Evolutionary conservation across 2,797 vertebrate species (phyloP), one percentile per base, ranked within the genome.

Genomic region (Lepilemur septentrionalis): DNA sequence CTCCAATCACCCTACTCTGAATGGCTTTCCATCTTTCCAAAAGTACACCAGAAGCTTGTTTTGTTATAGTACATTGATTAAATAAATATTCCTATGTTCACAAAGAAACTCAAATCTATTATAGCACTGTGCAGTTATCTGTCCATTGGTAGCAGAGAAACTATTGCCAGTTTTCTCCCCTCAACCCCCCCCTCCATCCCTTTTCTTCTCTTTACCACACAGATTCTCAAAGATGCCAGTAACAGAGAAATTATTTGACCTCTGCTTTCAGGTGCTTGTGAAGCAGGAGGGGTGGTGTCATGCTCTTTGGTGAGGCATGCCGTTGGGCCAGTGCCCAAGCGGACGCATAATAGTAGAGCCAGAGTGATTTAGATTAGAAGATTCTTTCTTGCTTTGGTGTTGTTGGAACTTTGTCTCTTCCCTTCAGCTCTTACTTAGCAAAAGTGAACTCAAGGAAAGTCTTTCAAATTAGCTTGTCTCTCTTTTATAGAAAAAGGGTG

Each of bases 61-160:
- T 98, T 98, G 98, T 97, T 98, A 97, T 97, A 98, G 98, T 97
- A 93, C 98, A 97, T 98, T 98, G 98, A 97, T 98, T 98, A 98
- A 98, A 98, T 98, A 98, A 98, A 98, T 98, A 98, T 98, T 98
- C 97, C 97, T 98, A 61, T 95, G 97, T 96, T 97, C 97, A 98
- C 97, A 98, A 95, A 98, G 98, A 98, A 98, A 94, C 93, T 94
- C 97, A 97, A 98, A 97, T 98, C 96, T 97, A 97, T 97, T 97
- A 95, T 10, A 93, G 96, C 96, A 72, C 92, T 97, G 70, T 94
- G 95, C 94, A 97, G 97, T 97, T 97, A 98, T 97, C 97, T 98
- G 97, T 96, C 97, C 97, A 88, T 97, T 97, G 98, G 95, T 87
- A 97, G 96, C 90, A 95, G 65, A 97, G 97, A 86, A 97, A 90